These are phyloP conservation scores for Crepidodera aurea DNA, from an alignment of 2,888 invertebrate genomes.

Conservation along the genomic window DNA sequence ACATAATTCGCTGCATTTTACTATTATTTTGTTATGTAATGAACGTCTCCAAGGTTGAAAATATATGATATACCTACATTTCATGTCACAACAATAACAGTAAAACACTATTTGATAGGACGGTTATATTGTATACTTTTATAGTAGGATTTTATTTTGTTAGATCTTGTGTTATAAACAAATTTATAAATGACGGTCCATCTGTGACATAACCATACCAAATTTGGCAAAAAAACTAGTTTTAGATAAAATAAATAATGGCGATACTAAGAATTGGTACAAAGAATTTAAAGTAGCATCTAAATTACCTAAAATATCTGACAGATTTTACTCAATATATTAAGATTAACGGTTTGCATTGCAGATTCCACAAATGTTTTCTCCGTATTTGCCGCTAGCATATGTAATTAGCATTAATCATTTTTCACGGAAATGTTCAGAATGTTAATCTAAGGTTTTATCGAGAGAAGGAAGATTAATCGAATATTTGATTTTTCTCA, in stretches of 20 bases:
- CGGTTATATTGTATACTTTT: no score
- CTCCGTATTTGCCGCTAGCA: neutral
- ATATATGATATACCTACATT: no score
- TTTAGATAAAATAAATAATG: neutral
- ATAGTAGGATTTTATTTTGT: no score
- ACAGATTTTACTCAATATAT: conserved; percentile 1
- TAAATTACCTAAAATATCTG: neutral
- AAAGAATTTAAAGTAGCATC: neutral
- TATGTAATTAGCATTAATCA: neutral
- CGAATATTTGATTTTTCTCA: neutral
- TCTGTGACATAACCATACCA: neutral
- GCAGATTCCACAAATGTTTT: neutral
- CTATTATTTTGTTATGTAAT: conserved; percentile 11
- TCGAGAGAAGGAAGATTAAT: neutral
- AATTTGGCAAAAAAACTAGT: conserved; percentile 3
- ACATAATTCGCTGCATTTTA: conserved; percentile 10
- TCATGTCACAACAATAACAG: no score
- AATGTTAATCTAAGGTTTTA: neutral
- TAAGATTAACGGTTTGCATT: no score
- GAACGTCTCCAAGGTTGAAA: conserved; percentile 10
- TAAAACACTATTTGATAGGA: no score
- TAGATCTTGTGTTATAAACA: no score
- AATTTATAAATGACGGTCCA: neutral
- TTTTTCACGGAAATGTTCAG: neutral
- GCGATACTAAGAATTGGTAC: neutral